Evolutionary conservation across 2,797 vertebrate genomes (phyloP).

Genomic region (Sebastes oblongus): DNA sequence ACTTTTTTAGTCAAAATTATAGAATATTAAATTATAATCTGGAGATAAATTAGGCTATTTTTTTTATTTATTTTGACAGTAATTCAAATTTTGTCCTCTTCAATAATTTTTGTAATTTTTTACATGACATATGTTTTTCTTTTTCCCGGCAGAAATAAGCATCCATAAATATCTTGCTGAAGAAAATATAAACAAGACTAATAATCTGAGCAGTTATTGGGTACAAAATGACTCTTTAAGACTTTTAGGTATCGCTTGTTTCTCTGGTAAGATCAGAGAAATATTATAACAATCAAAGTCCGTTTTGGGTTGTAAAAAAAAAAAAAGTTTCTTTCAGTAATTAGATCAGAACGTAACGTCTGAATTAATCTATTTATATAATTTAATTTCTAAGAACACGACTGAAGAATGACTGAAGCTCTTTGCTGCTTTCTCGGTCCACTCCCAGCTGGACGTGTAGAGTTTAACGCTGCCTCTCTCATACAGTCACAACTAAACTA

Average conservation of each 20-base stretch:
- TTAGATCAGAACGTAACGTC: too few relatives aligned
- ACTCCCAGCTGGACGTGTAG: too few relatives aligned
- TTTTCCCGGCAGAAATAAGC: neutral
- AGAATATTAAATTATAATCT: too few relatives aligned
- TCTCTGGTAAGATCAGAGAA: neutral
- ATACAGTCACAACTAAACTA: neutral
- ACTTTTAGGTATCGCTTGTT: neutral
- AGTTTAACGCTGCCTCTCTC: too few relatives aligned
- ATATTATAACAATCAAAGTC: neutral
- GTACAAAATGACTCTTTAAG: neutral
- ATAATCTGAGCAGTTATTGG: neutral
- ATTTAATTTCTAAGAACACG: neutral
- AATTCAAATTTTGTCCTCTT: neutral
- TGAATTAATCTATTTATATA: neutral
- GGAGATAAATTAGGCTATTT: rapidly evolving
- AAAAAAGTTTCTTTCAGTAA: neutral
- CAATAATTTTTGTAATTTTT: neutral
- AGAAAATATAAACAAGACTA: neutral
- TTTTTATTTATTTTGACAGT: too few relatives aligned
- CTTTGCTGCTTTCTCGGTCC: neutral
- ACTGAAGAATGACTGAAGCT: neutral
- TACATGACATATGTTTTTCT: neutral
- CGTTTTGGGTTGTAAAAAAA: neutral
- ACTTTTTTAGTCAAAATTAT: too few relatives aligned
- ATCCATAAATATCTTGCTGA: neutral